Evolutionary conservation across 2,113 vertebrate species (phyloP).

Genomic region (Catharus fuscescens): DNA sequence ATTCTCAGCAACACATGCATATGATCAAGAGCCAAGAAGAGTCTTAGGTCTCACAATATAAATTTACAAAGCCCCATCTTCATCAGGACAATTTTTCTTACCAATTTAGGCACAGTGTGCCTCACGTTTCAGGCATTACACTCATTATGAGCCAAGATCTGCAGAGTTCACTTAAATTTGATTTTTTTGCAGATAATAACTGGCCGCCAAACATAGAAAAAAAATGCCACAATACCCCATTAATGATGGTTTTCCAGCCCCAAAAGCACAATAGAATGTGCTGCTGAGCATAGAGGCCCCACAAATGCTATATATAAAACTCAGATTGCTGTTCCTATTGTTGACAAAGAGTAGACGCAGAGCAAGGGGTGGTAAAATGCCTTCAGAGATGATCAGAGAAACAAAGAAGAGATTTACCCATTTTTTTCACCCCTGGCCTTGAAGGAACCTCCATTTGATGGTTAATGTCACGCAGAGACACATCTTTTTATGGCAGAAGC

Average conservation of each 20-base stretch:
- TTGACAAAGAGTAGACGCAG: background rate
- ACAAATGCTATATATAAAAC: background rate
- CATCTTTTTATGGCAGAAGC: background rate
- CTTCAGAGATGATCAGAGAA: background rate
- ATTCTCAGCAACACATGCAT: background rate
- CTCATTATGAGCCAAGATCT: background rate
- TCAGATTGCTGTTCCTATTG: background rate
- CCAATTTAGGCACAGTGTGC: background rate
- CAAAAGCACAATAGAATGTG: background rate
- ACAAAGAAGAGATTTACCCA: background rate
- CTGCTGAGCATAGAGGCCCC: background rate
- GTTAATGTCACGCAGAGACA: background rate
- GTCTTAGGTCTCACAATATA: background rate
- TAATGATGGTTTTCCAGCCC: background rate
- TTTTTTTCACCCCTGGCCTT: background rate
- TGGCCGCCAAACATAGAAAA: background rate
- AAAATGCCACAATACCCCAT: background rate
- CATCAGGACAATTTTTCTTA: background rate
- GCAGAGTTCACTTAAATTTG: background rate
- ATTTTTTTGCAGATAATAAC: slow-evolving; percentile 25
- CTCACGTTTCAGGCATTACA: background rate
- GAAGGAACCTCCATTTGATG: background rate
- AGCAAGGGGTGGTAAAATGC: background rate
- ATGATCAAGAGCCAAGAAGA: background rate
- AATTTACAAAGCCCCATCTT: background rate